Evolutionary conservation across 2,113 vertebrate genomes (phyloP).

Genomic region (Martes martes): DNA sequence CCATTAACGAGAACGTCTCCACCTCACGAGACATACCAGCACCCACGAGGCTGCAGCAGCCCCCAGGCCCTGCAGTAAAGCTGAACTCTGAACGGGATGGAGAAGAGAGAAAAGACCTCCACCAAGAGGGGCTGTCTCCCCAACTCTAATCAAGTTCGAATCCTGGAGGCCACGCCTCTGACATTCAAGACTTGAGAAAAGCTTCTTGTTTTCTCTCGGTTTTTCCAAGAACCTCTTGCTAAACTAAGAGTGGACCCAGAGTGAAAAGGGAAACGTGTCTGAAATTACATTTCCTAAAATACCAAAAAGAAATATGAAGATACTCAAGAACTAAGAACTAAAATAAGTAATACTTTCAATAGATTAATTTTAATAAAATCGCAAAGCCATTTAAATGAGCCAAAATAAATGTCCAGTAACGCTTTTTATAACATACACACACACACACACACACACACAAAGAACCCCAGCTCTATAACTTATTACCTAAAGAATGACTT

Average conservation of each 20-base stretch:
- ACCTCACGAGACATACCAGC: neutral
- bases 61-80: conserved; percentile 47
- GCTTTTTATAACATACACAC: neutral
- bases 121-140: conserved; percentile 62
- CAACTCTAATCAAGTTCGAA: neutral
- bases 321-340: neutral
- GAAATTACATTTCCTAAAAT: conserved; percentile 44
- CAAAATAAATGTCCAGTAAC: neutral
- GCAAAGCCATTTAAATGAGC: neutral
- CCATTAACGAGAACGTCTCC: neutral
- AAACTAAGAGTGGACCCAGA: neutral
- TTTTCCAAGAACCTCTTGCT: conserved; percentile 13
- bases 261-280: neutral
- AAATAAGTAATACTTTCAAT: conserved; percentile 12
- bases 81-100: conserved; percentile 49
- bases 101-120: conserved; percentile 61
- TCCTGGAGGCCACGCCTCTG: conserved; percentile 39
- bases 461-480: neutral
- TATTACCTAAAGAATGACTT: neutral
- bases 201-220: neutral
- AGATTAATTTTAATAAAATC: neutral
- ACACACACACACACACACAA: neutral
- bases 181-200: conserved; percentile 1
- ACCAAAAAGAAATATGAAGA: neutral
- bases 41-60: conserved; percentile 60